Evolutionary conservation across 1,140 invertebrate genomes (phyloP), one percentile per base, ranked within the genome.

Genomic region (Nylanderia fulva): DNA sequence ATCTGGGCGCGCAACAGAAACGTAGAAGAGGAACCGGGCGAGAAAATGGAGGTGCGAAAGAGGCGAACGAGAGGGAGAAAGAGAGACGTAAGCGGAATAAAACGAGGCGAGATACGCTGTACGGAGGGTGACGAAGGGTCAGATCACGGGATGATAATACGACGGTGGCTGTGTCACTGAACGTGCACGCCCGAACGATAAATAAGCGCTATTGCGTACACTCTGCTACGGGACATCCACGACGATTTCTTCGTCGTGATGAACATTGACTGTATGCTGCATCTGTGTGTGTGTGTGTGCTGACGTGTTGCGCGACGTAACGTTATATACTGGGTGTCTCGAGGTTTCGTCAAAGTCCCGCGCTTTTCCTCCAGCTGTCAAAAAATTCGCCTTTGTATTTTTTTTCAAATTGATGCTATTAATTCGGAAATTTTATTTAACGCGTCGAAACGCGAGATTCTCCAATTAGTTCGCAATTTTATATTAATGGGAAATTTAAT

Each of bases 171-270:
- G 36, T 69, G 75, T 42, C 60, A 66, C 64, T 29, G 77, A 69
- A 69, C 64, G 58, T 56, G 24, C 48, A 42, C 24, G 18, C 18
- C 15, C 66, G 64, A 82, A 71, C 71, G 77, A 82, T 82, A 82
- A 71, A 82, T 71, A 82, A 68, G 76, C 66, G 64, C 66, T 82
- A 45, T 82, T 82, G 77, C 52, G 77, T 82, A 71, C 64, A 69
- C 76, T n/a, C n/a, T 54, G 63, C 24, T n/a, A 56, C 66, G 52
- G 66, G 36, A 52, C 77, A 71, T 82, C 71, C 52, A 82, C 64
- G 36, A 82, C 72, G 56, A 29, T 39, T 82, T 54, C 52, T 58
- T 39, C 76, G n/a, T n/a, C n/a, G 61, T 24, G 36, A 60, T 71
- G 77, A 82, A 58, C 52, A 58, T 71, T 45, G 66, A 71, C 66